Percentiles rank a stretch among this genome's conserved stretches.
Conservation (phyloP, 2,113 vertebrate genomes). For the Phyllostomus hastatus region DNA sequence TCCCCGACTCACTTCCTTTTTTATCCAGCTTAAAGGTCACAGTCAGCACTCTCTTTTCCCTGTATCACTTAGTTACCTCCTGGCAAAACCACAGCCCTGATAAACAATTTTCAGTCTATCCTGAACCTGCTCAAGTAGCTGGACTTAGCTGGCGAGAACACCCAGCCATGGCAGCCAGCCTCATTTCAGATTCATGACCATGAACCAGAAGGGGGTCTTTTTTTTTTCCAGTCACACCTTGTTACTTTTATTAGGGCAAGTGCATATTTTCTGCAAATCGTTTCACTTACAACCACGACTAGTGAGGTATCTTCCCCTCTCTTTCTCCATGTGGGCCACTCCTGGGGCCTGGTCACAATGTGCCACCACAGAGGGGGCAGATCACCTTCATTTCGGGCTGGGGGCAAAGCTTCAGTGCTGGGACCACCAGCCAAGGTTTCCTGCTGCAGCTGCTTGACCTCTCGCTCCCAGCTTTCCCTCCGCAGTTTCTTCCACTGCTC, state of each 20-base stretch:
- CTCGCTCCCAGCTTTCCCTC: conserved; percentile 91
- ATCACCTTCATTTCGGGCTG: conserved; percentile 90
- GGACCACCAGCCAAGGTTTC: conserved; percentile 86
- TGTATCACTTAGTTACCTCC: background rate
- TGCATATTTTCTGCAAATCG: background rate
- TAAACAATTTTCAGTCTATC: background rate
- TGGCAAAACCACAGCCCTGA: background rate
- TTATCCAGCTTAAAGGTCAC: background rate
- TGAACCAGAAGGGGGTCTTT: background rate
- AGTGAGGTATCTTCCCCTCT: background rate
- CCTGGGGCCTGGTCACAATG: conserved; percentile 90
- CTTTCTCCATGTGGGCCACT: conserved; percentile 82
- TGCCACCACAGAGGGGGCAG: conserved; percentile 97
- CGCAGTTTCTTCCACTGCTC: conserved; percentile 96
- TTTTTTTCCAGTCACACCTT: background rate
- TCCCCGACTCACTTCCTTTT: background rate
- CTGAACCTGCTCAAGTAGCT: background rate
- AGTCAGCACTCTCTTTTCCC: background rate
- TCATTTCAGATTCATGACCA: background rate
- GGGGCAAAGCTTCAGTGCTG: conserved; percentile 88
- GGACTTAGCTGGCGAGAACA: background rate
- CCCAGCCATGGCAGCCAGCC: background rate
- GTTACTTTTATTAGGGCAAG: conserved; percentile 70
- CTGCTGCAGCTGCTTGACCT: conserved; percentile 91
- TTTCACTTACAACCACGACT: background rate